These are phyloP conservation scores for Pygathrix nemaeus DNA, from an alignment of 2,113 vertebrate species.

Conservation along the genomic window DNA sequence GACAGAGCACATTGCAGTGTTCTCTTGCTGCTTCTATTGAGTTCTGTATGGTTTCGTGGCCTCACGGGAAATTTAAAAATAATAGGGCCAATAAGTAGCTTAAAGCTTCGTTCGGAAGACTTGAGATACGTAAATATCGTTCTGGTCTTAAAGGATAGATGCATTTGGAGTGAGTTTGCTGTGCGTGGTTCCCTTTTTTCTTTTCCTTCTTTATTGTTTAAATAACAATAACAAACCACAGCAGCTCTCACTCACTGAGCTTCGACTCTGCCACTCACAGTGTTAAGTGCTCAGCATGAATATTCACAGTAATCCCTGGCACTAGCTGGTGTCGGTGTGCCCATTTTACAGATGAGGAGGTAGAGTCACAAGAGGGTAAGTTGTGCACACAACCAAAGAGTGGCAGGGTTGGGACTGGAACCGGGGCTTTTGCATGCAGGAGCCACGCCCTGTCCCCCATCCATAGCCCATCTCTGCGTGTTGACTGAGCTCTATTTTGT, in stretches of 20 bases:
- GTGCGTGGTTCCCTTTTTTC: rapidly evolving
- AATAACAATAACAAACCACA: rapidly evolving
- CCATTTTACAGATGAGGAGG: background rate
- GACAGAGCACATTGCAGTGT: rapidly evolving
- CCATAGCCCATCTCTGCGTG: rapidly evolving
- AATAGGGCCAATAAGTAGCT: background rate
- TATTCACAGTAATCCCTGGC: background rate
- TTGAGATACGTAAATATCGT: rapidly evolving
- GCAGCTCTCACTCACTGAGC: rapidly evolving
- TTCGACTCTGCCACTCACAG: rapidly evolving
- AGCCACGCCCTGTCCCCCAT: rapidly evolving
- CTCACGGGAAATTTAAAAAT: slow-evolving; percentile 38
- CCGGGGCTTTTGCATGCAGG: background rate
- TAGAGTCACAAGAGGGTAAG: background rate
- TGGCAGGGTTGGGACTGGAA: background rate
- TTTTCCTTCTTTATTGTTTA: background rate
- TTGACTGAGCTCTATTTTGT: background rate
- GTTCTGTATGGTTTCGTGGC: background rate
- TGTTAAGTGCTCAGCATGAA: rapidly evolving
- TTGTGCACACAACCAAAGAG: background rate
- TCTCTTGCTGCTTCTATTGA: background rate
- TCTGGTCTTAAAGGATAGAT: background rate
- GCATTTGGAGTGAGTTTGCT: background rate
- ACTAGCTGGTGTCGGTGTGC: rapidly evolving
- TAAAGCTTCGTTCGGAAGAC: background rate